Percentiles rank a stretch among this genome's conserved stretches.
phyloP scores from a whole-genome alignment of 2,888 invertebrate genomes.

The Aphrophora alni region DNA sequence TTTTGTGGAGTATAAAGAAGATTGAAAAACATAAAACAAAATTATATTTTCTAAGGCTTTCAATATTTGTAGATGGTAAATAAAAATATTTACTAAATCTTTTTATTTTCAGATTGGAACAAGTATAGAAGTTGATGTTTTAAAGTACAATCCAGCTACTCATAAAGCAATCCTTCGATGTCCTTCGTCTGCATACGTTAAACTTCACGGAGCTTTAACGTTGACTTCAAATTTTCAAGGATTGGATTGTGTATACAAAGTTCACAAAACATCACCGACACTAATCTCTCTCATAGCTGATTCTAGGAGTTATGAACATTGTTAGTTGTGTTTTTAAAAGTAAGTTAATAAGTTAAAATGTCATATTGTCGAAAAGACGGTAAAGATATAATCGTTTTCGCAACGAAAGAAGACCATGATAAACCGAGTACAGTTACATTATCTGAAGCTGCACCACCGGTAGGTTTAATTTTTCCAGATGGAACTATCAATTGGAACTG shows the following conservation, averaged over 20 bases:
- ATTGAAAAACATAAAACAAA: too few relatives aligned
- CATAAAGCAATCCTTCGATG: conserved; percentile 65
- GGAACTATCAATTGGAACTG: conserved; percentile 97
- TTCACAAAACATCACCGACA: conserved; percentile 62
- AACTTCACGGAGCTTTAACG: conserved; percentile 65
- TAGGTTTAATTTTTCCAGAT: conserved; percentile 81
- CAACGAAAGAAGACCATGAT: conserved; percentile 78
- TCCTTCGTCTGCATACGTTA: conserved; percentile 61
- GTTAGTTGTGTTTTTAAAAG: conserved; percentile 14
- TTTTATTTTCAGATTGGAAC: conserved; percentile 56
- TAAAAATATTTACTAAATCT: neutral
- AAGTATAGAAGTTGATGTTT: conserved; percentile 62
- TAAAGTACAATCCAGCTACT: conserved; percentile 62
- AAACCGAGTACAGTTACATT: conserved; percentile 72
- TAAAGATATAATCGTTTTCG: conserved; percentile 85
- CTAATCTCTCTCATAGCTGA: conserved; percentile 53
- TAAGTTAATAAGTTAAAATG: conserved; percentile 45
- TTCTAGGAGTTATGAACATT: conserved; percentile 41
- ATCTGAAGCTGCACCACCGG: conserved; percentile 75
- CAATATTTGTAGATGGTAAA: too few relatives aligned
- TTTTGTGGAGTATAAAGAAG: too few relatives aligned
- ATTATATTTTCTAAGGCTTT: too few relatives aligned
- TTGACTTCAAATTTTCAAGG: conserved; percentile 61
- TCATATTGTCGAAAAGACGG: conserved; percentile 59
- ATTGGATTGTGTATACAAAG: conserved; percentile 61